These are phyloP conservation scores for Podarcis lilfordi DNA, from an alignment of 2,797 vertebrate genomes.

Conservation along the genomic window DNA sequence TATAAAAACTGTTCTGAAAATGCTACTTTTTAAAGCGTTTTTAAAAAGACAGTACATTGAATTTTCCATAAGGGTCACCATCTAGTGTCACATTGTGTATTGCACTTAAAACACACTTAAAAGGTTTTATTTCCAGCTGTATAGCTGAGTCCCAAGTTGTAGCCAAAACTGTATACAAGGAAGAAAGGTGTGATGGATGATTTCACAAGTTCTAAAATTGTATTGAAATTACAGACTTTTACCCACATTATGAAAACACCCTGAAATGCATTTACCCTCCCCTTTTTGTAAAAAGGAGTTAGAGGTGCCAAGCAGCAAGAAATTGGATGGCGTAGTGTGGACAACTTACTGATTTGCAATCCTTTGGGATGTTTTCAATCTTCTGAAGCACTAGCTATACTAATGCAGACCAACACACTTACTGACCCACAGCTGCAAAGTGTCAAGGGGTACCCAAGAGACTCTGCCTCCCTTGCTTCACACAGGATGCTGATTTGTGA, in stretches of 20 bases:
- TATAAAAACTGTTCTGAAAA: too few species aligned
- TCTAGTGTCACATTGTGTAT: too few species aligned
- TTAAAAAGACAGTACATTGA: too few species aligned
- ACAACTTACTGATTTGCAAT: neutral
- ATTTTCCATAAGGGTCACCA: too few species aligned
- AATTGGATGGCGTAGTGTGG: neutral
- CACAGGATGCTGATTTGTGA: neutral
- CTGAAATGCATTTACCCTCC: neutral
- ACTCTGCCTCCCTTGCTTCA: neutral
- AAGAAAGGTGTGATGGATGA: neutral
- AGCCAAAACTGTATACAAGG: neutral
- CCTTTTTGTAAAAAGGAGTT: neutral
- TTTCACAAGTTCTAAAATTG: neutral
- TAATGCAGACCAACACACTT: neutral
- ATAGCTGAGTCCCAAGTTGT: too few species aligned
- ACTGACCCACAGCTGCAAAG: neutral
- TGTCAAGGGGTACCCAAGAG: neutral
- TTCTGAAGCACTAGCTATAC: neutral
- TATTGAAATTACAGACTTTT: neutral
- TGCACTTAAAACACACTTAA: too few species aligned
- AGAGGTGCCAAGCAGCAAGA: neutral
- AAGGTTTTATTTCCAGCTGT: too few species aligned
- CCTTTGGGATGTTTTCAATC: neutral
- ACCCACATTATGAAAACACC: neutral
- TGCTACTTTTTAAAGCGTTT: too few species aligned